phyloP scores from a whole-genome alignment of 2,888 invertebrate genomes.

The Sussaba pulchella region DNA sequence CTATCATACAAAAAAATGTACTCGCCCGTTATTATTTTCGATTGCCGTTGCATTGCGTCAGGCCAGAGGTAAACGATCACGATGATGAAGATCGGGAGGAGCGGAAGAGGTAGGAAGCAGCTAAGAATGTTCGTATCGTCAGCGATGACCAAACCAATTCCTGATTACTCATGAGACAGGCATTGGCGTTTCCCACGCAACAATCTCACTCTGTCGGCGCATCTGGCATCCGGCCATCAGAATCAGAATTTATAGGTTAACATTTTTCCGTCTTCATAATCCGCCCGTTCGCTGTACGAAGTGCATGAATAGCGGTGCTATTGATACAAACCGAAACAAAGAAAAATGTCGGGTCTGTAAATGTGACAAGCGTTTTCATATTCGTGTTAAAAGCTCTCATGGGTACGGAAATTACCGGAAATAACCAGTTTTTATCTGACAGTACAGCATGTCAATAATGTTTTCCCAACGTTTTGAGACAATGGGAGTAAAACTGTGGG shows the following conservation, averaged over 20 bases:
- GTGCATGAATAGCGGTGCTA: neutral
- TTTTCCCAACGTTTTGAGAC: too few relatives aligned
- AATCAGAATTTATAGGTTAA: constrained; percentile 23
- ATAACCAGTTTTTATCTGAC: too few relatives aligned
- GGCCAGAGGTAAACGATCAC: neutral
- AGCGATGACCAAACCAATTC: constrained; percentile 2
- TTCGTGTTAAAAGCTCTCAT: too few relatives aligned
- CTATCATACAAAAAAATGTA: neutral
- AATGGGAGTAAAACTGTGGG: too few relatives aligned
- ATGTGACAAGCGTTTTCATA: neutral
- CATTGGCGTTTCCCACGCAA: constrained; percentile 9
- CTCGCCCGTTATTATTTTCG: neutral
- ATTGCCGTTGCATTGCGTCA: neutral
- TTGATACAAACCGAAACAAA: too few relatives aligned
- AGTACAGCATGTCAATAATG: too few relatives aligned
- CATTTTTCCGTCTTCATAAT: neutral
- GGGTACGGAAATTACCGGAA: too few relatives aligned
- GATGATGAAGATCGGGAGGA: neutral
- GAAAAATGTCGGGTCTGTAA: neutral
- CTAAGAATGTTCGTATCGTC: neutral
- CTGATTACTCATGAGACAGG: constrained; percentile 15
- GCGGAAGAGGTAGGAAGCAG: neutral
- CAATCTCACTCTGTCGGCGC: constrained; percentile 4
- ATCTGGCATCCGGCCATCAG: constrained; percentile 27
- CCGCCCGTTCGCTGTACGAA: neutral